Evolutionary conservation across 2,888 invertebrate species (phyloP), one percentile per base, ranked within the genome.

Genomic region (Athripsodes cinereus): DNA sequence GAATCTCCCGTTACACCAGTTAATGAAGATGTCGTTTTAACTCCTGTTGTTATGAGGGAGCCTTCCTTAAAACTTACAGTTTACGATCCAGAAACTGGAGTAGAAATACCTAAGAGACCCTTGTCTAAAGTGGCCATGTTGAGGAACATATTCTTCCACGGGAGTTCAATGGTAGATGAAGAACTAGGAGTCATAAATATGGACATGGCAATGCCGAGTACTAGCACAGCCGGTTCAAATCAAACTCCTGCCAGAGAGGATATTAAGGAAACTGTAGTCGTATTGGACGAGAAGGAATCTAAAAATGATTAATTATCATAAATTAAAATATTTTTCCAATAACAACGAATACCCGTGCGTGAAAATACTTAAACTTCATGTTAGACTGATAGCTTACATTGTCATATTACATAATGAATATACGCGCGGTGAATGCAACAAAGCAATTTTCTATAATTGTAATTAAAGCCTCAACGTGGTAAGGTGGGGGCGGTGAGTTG

Each of bases 71-170:
- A 44, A 34, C 51, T 50, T 26, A 52, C 22, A 13, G 58, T 58
- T 26, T 51, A 34, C 21, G 62, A 59, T 60, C 61, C 21, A 31
- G 62, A 50, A 51, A 62, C 56, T 1, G 63, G 63, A 11, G 16
- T 16, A 2, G 63, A 63, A 18, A 34, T 60, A n/a, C 67, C 73
- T 46, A 68, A 70, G 50, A 74, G 75, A 62, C 74, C 74, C 53
- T 69, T 73, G 19, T 71, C 78, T 2, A 78, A 78, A 62, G 74
- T 78, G 2, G 75, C 79, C 34, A 71, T 76, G 58, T 65, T 80
- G 58, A 72, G 78, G 65, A 80, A 76, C 65, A 76, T 80, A 60
- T 80, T 81, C 69, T 80, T 81, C 67, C 75, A 79, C 66, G 70
- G 73, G 46, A 69, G 69, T 51, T 66, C 65, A 2, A 46, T 59